Percentiles rank a stretch among this genome's conserved stretches.
phyloP scores from a whole-genome alignment of 2,797 vertebrate species.

The Brotula barbata region DNA sequence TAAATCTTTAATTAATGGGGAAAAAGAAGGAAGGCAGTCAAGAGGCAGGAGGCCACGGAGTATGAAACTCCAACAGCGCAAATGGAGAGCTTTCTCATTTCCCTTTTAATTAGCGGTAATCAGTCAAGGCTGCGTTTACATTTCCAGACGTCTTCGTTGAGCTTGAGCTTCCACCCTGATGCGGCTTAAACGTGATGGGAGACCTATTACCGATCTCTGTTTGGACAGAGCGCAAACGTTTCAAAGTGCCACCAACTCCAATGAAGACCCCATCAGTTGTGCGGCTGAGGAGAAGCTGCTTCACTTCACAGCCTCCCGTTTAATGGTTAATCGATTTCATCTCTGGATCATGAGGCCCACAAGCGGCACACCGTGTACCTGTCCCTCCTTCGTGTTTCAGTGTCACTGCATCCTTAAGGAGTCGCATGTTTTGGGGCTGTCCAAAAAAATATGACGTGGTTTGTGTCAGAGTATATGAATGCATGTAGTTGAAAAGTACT shows the following conservation, averaged over 20 bases:
- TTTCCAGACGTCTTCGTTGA: slow-evolving; percentile 32
- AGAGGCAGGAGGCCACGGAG: slow-evolving; percentile 32
- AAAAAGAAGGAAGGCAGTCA: slow-evolving; percentile 50
- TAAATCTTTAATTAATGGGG: slow-evolving; percentile 78
- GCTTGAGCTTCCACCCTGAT: slow-evolving; percentile 1
- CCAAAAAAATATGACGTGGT: no score
- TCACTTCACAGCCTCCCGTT: slow-evolving; percentile 22
- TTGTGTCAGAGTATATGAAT: no score
- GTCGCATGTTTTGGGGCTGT: no score
- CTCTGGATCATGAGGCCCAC: slow-evolving; percentile 62
- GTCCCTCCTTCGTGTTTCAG: background rate
- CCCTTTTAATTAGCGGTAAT: slow-evolving; percentile 59
- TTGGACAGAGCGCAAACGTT: slow-evolving; percentile 10
- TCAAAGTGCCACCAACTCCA: slow-evolving; percentile 1
- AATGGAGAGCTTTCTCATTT: slow-evolving; percentile 52
- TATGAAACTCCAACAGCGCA: slow-evolving; percentile 40
- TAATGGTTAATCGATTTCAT: slow-evolving; percentile 71
- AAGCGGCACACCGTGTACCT: slow-evolving; percentile 53
- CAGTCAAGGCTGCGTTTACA: slow-evolving; percentile 15
- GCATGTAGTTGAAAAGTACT: no score
- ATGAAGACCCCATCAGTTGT: slow-evolving; percentile 4
- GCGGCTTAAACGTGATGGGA: background rate
- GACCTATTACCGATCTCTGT: slow-evolving; percentile 4
- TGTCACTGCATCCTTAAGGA: background rate
- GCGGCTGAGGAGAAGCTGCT: slow-evolving; percentile 6